phyloP scores from a whole-genome alignment of 1,140 invertebrate genomes.

The Brachionus rotundiformis region DNA sequence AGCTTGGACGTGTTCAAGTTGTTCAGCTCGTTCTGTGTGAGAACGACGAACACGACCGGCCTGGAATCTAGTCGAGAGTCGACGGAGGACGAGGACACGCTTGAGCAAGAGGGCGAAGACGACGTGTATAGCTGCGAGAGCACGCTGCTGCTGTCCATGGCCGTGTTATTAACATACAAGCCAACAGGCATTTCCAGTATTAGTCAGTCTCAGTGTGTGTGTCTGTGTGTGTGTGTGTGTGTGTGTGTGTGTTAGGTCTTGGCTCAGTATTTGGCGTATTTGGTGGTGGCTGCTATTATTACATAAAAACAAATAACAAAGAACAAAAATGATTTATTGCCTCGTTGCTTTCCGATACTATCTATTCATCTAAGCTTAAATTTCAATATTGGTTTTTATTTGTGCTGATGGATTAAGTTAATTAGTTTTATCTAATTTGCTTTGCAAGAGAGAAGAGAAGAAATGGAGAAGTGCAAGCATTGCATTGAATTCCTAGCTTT shows the following conservation, averaged over 20 bases:
- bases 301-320: conserved; percentile 46
- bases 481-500: background rate
- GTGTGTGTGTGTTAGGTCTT: background rate
- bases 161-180: conserved; percentile 6
- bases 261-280: too few relatives aligned
- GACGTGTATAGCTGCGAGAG: background rate
- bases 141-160: background rate
- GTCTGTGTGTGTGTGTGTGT: too few relatives aligned
- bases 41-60: conserved; percentile 1
- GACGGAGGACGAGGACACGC: background rate
- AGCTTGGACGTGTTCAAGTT: background rate
- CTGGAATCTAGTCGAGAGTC: conserved; percentile 13
- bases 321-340: conserved; percentile 39
- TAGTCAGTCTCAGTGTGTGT: too few relatives aligned
- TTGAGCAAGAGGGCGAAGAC: background rate
- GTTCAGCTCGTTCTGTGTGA: background rate
- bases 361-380: conserved; percentile 43
- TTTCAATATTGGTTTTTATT: conserved; percentile 26
- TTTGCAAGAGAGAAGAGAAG: background rate
- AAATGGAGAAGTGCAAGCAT: background rate
- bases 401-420: conserved; percentile 43
- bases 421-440: conserved; percentile 46
- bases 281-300: background rate
- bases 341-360: conserved; percentile 22
- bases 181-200: conserved; percentile 25